Conservation (phyloP, 64 coral and sea anemone species). For the Catalaphyllia jardinei region DNA sequence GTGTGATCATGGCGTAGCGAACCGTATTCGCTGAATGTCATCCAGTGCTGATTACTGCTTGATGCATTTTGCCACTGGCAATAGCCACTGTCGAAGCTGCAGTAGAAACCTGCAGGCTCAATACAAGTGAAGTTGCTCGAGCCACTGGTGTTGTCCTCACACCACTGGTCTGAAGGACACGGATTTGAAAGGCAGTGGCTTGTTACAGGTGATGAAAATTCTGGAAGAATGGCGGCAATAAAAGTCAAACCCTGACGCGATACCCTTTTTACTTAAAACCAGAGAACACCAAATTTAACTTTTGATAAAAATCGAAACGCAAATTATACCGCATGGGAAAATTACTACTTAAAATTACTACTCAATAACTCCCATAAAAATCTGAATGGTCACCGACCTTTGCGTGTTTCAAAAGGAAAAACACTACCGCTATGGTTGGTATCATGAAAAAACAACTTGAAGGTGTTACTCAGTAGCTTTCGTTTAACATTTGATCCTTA, state of each 20-base stretch:
- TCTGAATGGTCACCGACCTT: too few species aligned
- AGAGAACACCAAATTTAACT: too few species aligned
- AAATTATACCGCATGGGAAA: too few species aligned
- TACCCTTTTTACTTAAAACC: too few species aligned
- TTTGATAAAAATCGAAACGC: too few species aligned
- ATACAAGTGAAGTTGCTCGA: background rate
- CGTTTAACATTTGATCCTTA: too few species aligned
- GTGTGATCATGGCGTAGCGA: slow-evolving; percentile 1
- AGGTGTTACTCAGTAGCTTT: too few species aligned
- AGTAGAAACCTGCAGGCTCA: background rate
- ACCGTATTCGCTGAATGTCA: background rate
- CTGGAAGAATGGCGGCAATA: background rate
- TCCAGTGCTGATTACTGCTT: background rate
- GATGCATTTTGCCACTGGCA: background rate
- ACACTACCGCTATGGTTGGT: too few species aligned
- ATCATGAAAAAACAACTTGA: too few species aligned
- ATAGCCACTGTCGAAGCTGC: background rate
- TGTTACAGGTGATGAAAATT: background rate
- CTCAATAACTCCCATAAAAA: too few species aligned
- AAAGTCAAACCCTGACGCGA: background rate
- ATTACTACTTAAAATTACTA: too few species aligned
- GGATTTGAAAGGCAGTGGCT: background rate
- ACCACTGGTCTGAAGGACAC: slow-evolving; percentile 4
- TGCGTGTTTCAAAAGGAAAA: too few species aligned
- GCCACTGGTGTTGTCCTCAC: background rate